These are phyloP conservation scores for Pelvicachromis taeniatus DNA, from an alignment of 2,113 vertebrate species.

Conservation along the genomic window DNA sequence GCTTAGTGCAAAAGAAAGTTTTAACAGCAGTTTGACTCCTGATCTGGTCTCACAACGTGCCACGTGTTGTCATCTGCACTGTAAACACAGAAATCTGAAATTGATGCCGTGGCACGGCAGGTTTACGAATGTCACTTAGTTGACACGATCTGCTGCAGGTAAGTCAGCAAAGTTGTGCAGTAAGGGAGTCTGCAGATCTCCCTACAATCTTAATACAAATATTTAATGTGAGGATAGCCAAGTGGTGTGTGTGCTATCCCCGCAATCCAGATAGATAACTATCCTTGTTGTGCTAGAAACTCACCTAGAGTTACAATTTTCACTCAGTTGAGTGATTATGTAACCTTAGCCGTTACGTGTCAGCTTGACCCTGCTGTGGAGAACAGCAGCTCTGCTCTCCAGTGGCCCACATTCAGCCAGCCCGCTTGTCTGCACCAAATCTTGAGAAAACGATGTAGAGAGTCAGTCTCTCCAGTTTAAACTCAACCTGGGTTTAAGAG, in stretches of 20 bases:
- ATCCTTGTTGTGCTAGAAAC: background rate
- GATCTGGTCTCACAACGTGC: background rate
- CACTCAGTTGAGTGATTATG: no score
- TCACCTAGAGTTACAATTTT: background rate
- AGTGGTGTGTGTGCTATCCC: background rate
- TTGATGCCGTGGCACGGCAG: background rate
- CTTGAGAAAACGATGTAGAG: conserved; percentile 8
- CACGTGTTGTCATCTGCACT: background rate
- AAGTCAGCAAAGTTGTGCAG: background rate
- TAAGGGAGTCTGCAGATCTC: background rate
- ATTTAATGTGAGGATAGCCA: background rate
- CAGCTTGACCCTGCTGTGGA: conserved; percentile 2
- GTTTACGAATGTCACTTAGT: background rate
- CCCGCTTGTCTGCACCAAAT: conserved; percentile 10
- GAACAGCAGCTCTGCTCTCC: background rate
- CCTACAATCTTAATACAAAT: background rate
- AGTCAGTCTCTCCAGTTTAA: conserved; percentile 20
- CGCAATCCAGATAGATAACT: background rate
- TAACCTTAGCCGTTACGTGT: background rate
- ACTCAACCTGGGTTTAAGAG: conserved; percentile 26
- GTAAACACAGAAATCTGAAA: background rate
- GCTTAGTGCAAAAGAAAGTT: background rate
- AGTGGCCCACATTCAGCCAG: background rate
- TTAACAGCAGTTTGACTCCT: background rate
- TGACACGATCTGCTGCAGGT: background rate